These are phyloP conservation scores for Caenorhabditis tropicalis DNA, from an alignment of 1,140 invertebrate genomes.

Conservation along the genomic window DNA sequence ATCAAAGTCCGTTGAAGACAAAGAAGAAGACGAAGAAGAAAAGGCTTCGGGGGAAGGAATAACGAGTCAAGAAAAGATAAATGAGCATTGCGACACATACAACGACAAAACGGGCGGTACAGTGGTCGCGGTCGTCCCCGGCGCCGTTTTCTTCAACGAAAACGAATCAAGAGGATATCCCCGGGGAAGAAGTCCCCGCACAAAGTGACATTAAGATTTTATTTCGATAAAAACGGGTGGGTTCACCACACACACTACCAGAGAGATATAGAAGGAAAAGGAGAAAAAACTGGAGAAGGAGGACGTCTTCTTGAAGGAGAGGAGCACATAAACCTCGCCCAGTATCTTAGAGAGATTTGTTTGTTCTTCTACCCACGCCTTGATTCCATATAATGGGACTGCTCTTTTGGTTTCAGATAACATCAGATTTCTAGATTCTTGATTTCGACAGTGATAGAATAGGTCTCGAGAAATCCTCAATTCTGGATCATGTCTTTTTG, in stretches of 20 bases:
- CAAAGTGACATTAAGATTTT: constrained; percentile 44
- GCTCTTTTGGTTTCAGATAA: background rate
- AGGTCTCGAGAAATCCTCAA: too few species aligned
- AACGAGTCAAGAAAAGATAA: constrained; percentile 31
- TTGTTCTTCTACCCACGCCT: background rate
- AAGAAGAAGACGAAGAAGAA: background rate
- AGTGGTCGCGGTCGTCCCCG: background rate
- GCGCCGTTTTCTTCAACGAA: background rate
- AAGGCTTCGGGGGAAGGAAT: background rate
- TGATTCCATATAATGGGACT: background rate
- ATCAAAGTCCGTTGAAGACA: background rate
- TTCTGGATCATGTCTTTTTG: too few species aligned
- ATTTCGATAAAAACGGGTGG: constrained; percentile 42
- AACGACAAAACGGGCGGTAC: constrained; percentile 39
- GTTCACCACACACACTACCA: too few species aligned
- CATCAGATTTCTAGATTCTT: too few species aligned
- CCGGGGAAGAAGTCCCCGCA: background rate
- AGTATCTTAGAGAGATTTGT: constrained; percentile 1
- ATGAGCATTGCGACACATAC: constrained; percentile 26
- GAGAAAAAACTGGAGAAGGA: background rate
- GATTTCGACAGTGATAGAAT: too few species aligned
- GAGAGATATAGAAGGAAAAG: background rate
- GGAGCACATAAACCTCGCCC: constrained; percentile 26
- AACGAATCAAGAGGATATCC: constrained; percentile 38
- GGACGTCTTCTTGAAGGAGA: background rate